Evolutionary conservation across 2,113 vertebrate genomes (phyloP), one percentile per base, ranked within the genome.

Genomic region (Dendrocopos noguchii): DNA sequence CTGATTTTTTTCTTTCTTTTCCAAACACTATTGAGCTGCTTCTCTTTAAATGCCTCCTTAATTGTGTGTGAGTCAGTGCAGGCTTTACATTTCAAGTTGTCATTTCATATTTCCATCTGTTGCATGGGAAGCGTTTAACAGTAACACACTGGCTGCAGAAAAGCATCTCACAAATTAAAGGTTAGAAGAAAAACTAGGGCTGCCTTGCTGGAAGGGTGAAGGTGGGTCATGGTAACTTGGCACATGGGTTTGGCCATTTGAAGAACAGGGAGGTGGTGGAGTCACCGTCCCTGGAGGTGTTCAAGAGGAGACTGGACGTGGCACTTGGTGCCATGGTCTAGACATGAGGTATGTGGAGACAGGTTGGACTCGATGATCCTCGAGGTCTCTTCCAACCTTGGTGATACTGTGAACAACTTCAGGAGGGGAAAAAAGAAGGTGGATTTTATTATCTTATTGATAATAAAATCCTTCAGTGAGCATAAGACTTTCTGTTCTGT

Each of bases 71-170:
- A 92, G 89, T 78, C 79, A 21, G 0, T 80, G 61, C 57, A 85
- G 64, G 64, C 81, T 94, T 94, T 94, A 72, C 84, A 91, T 92
- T 85, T 90, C 87, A 67, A 88, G 72, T 92, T 96, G 87, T 96
- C 94, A 91, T 91, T 87, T 90, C 44, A 24, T 36, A 68, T 82
- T 96, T 80, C 95, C 94, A 96, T 96, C 93, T 95, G 95, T 85
- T 94, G 82, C 89, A 60, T 18, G 28, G 52, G 60, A 71, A 93
- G 57, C 46, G 14, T 15, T 66, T 90, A 63, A 74, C 66, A 85
- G 55, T 47, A 65, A 80, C 24, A 53, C 44, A 31, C 1, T n/a
- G 61, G 31, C 75, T 87, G 59, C 71, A 71, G 36, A 66, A 33
- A 87, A 65, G 21, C 74, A 25, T 56, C 73, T 61, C 4, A 72